A percentile compares a stretch with the other conserved stretches of the same genome.
Evolutionary conservation across 2,888 invertebrate species (phyloP).

Genomic region (Rhogogaster chlorosoma): DNA sequence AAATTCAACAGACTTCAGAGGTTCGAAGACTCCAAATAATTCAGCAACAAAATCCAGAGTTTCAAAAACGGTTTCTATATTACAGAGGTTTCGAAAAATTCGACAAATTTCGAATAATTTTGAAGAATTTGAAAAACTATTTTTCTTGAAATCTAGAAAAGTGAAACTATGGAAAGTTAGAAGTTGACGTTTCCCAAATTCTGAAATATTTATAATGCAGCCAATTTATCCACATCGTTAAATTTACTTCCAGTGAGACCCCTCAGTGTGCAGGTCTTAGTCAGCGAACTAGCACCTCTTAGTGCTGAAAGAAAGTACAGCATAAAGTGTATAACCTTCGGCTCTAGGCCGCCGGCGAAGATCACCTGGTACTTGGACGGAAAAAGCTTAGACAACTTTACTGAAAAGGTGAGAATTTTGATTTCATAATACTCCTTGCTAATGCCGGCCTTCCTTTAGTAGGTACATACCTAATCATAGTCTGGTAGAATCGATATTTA

Average conservation of each 20-base stretch:
- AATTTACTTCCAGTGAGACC: conserved; percentile 86
- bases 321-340: conserved; percentile 90
- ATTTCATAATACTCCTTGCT: background rate
- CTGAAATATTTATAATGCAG: background rate
- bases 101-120: background rate
- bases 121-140: background rate
- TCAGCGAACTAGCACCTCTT: conserved; percentile 87
- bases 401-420: conserved; percentile 78
- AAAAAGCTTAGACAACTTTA: conserved; percentile 81
- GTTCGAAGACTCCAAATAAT: background rate
- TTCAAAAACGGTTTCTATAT: background rate
- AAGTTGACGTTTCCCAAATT: background rate
- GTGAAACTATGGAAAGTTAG: background rate
- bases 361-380: conserved; percentile 93
- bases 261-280: conserved; percentile 87
- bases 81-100: background rate
- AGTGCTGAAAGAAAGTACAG: conserved; percentile 91
- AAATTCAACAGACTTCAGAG: background rate
- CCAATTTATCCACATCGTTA: background rate
- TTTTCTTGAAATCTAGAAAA: background rate
- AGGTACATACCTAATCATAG: background rate
- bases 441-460: background rate
- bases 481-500: background rate
- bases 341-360: conserved; percentile 91
- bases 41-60: background rate